Base-by-base conservation (phyloP, 2,888 invertebrate genomes). In the Antheraea yamamai region DNA sequence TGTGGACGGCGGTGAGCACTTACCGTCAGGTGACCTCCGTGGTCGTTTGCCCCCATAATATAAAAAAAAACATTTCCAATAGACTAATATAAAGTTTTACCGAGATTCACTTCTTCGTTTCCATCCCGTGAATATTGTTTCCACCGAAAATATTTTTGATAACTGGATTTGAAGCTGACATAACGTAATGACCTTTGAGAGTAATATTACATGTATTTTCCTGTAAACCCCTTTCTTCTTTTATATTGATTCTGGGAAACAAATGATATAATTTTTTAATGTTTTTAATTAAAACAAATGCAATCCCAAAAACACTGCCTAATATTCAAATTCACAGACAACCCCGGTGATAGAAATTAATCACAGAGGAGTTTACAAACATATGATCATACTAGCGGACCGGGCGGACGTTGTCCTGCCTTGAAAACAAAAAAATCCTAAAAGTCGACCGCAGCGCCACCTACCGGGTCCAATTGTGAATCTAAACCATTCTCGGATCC, bases 151-250 rank as follows among this genome's bases (percentile, higher is more conserved):
- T 3, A 20, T 16, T 73, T 73, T 82, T 73, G 18, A 89, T 73
- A 1, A 84, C 47, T 4, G 84, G 81, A 55, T 79, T 84, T 0
- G 79, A 73, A 0, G 83, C 81, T 0, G 64, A 68, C 0, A 86
- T 23, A 39, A 47, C 78, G 74, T 90, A 88, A 70, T 82, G 82
- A 4, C 89, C 90, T 73, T 87, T 85, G 8, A 89, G 75, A 18
- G 76, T 78, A 3, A 90, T 3, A 73, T 89, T 83, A 74, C 90
- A 90, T 0, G 78, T 79, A 23, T 85, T 81, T 55, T 86, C 86
- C 66, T 86, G 84, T 4, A 77, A 75, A 2, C 81, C 84, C 1
- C 26, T 76, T 55, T 80, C 83, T 75, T 84, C 80, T 4, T 81
- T 80, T 35, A 88, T 79, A 76, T 89, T 80, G 47, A 85, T 77